Percentiles rank a stretch among this genome's conserved stretches.
Evolutionary conservation across 2,888 invertebrate species (phyloP).

Genomic region (Drosophila heteroneura): DNA sequence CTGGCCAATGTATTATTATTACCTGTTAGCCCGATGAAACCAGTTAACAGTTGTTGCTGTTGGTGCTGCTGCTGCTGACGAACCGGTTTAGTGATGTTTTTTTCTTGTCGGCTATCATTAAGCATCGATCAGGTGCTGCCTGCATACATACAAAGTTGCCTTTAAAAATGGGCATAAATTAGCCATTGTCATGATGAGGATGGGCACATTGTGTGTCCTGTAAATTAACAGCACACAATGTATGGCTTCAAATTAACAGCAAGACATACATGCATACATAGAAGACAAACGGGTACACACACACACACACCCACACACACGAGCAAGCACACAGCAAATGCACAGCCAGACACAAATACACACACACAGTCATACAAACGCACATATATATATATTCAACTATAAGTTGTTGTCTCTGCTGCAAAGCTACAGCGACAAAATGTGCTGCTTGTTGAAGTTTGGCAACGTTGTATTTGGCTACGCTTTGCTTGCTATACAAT

Average conservation of each 20-base stretch:
- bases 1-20: conserved; percentile 38
- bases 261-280: not conserved
- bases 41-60: conserved; percentile 47
- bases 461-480: conserved; percentile 57
- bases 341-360: conserved; percentile 25
- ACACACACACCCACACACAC: conserved; percentile 23
- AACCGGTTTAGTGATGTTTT: conserved; percentile 39
- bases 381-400: conserved; percentile 7
- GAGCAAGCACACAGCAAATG: conserved; percentile 3
- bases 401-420: conserved; percentile 42
- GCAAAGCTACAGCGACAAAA: conserved; percentile 65
- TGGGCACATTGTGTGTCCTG: conserved; percentile 48
- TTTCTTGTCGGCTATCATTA: conserved; percentile 50
- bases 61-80: conserved; percentile 32
- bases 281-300: conserved; percentile 27
- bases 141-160: conserved; percentile 31
- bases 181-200: conserved; percentile 18
- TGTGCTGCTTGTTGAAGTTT: conserved; percentile 61
- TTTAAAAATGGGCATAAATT: conserved; percentile 51
- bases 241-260: conserved; percentile 63
- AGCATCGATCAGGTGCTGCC: conserved; percentile 51
- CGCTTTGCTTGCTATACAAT: conserved; percentile 28
- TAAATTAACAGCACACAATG: conserved; percentile 70
- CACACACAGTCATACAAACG: not conserved
- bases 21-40: conserved; percentile 60